Conservation (phyloP, 1,140 invertebrate genomes). For the Eriosoma lanigerum region DNA sequence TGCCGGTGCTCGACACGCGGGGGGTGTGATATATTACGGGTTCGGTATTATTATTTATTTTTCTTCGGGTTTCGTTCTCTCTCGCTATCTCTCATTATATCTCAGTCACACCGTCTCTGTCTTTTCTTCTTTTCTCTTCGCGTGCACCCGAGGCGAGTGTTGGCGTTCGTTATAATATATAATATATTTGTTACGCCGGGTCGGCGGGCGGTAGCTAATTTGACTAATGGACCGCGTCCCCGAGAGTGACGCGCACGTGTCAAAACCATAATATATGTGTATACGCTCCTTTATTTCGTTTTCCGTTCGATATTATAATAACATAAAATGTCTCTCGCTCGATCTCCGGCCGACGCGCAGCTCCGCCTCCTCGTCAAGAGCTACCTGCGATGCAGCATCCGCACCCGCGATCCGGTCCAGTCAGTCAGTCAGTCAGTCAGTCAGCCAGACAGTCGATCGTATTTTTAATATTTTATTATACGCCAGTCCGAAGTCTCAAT, state of each 20-base stretch:
- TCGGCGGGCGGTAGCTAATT: constrained; percentile 50
- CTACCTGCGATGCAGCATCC: not conserved
- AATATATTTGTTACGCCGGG: not conserved
- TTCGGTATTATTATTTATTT: constrained; percentile 24
- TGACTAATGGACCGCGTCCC: constrained; percentile 45
- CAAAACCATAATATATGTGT: constrained; percentile 14
- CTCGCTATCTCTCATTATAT: no score
- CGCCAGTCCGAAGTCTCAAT: constrained; percentile 41
- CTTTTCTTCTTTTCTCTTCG: not conserved
- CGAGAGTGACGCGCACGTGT: constrained; percentile 46
- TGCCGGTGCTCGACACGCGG: not conserved
- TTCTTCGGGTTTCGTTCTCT: no score
- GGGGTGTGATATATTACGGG: constrained; percentile 49
- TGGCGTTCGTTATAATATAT: constrained; percentile 35
- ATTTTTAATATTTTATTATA: no score
- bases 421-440: no score
- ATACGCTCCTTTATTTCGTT: constrained; percentile 38
- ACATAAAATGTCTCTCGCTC: not conserved
- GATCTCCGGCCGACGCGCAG: not conserved
- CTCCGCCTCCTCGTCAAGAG: not conserved
- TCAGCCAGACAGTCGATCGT: no score
- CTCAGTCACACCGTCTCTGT: no score
- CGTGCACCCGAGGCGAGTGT: constrained; percentile 39
- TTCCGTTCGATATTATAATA: no score
- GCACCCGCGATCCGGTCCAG: not conserved